Base-by-base conservation (phyloP, 2,797 vertebrate species). In the Tiaroga cobitis region DNA sequence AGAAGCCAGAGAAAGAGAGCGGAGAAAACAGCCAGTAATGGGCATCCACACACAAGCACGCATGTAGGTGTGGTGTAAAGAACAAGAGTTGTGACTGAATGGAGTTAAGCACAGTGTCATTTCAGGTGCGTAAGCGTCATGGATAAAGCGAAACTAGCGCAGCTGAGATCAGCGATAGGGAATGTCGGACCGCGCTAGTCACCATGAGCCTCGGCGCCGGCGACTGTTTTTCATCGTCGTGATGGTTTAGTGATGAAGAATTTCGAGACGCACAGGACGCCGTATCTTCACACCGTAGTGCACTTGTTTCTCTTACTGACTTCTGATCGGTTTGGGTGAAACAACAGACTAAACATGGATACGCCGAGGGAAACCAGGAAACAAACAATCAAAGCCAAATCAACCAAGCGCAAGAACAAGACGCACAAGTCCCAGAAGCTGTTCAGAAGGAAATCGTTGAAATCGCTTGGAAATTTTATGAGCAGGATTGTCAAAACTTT, bases 401-500 rank as follows among this genome's bases (percentile, higher is more conserved):
- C 91, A 5, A 85, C 83, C 0, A 94, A 91, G 89, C 93, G 93
- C 10, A 95, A 94, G 39, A 93, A 94, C 82, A 94, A 94, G 85
- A 94, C 92, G 82, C 87, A 92, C 77, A 94, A 92, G 89, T 83
- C 83, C 46, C 91, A 91, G 24, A 90, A 87, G 67, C 92, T 95
- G n/a, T 82, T 89, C 81, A 80, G 96, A 78, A 93, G 93, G 88
- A 94, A 93, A 87, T 94, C 94, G 49, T 87, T 96, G 87, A 92
- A 94, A 39, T 95, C 95, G 65, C 89, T 96, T 11, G 94, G 96
- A 84, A 90, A 93, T 92, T 95, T 97, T 86, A 94, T 96, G 91
- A 94, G 94, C 88, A 94, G 94, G 91, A 92, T 97, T 89, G 91
- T 96, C 70, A 95, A 95, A 95, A 96, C 93, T 95, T 96, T 96